Conservation (phyloP, 2,888 invertebrate genomes). For the Cantharis flavilabris region DNA sequence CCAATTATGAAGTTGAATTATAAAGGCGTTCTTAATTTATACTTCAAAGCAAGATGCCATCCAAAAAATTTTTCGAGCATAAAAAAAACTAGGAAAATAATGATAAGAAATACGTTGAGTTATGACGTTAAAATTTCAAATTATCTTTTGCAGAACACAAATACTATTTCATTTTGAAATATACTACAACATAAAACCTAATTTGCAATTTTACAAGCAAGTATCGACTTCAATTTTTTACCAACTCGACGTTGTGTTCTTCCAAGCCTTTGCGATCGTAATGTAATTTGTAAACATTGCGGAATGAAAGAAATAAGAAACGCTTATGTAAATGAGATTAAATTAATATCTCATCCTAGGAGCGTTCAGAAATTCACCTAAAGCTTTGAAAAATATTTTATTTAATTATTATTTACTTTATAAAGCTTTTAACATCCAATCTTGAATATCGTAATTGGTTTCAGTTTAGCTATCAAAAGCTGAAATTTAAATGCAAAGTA, state of each 20-base stretch:
- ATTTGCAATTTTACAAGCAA: neutral
- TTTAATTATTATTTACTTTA: neutral
- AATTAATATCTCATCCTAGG: conserved; percentile 7
- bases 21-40: neutral
- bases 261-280: conserved; percentile 7
- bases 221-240: conserved; percentile 10
- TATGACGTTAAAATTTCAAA: neutral
- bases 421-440: neutral
- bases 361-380: conserved; percentile 3
- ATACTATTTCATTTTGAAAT: neutral
- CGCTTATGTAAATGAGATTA: conserved; percentile 11
- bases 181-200: neutral
- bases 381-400: neutral
- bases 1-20: neutral
- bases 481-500: neutral
- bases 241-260: conserved; percentile 1
- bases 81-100: neutral
- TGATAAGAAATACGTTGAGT: neutral
- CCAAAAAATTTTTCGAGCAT: neutral
- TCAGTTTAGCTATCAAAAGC: neutral
- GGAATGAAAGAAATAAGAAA: conserved; percentile 12
- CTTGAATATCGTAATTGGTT: neutral
- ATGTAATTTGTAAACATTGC: conserved; percentile 16
- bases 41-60: neutral
- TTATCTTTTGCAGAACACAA: neutral